Evolutionary conservation across 2,888 invertebrate genomes (phyloP), one percentile per base, ranked within the genome.

Genomic region (Fabriciana adippe): DNA sequence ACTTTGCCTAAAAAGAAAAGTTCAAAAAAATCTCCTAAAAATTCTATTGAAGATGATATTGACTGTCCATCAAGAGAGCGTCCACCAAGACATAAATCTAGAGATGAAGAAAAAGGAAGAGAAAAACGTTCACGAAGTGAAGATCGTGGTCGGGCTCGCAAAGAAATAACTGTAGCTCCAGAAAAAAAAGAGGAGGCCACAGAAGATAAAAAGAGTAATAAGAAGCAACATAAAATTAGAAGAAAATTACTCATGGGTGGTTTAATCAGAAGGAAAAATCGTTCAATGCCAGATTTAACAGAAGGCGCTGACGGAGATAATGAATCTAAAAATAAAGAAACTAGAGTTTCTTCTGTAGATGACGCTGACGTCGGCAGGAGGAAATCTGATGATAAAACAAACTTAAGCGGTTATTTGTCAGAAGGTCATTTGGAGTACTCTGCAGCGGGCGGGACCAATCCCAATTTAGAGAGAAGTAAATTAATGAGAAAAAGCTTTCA

Each of bases 221-320:
- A 97, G 81, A 98, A 98, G 75, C 97, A 97, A 81, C 98, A 98
- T 80, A 97, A 97, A 89, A 97, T 98, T 56, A 93, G 97, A 41
- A 93, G 97, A 78, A 97, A 97, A 85, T 85, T 97, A 3, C 82
- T 98, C 8, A 97, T 98, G 97, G 97, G 97, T 15, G 97, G 97
- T 2, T 89, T 98, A 64, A 97, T 98, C 64, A 94, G 96, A 70
- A 93, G 97, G 45, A 98, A 98, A 84, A 98, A 98, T 81, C 93
- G 97, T 74, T 97, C 97, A 66, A 97, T 98, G 97, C 98, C 98
- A 0, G 98, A 98, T 89, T 90, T 98, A 60, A 96, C 97, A 0
- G 97, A 97, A 83, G 96, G 96, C 0, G 96, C 95, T 60, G 94
- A 93, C 74, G 94, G 89, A 13, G 93, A 92, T 61, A 84, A 78